Evolutionary conservation across 2,113 vertebrate species (phyloP).

Genomic region (Ailuropoda melanoleuca): DNA sequence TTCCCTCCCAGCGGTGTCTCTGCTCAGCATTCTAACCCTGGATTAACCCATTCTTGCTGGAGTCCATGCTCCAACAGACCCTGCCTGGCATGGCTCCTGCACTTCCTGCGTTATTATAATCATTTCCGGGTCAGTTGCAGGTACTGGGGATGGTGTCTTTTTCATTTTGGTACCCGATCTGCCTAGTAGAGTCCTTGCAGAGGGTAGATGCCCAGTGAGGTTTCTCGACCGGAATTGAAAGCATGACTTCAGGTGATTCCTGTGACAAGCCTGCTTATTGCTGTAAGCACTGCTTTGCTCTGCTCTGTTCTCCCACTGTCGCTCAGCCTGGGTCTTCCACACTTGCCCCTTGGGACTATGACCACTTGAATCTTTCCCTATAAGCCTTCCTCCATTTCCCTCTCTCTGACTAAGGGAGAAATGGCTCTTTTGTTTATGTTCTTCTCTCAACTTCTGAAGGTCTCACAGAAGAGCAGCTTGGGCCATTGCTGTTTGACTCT

Average conservation of each 20-base stretch:
- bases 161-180: background rate
- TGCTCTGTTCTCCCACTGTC: rapidly evolving
- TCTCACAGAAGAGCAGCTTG: background rate
- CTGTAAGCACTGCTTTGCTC: rapidly evolving
- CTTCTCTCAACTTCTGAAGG: background rate
- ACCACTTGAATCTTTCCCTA: background rate
- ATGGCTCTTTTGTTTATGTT: background rate
- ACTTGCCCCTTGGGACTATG: background rate
- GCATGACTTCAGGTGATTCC: background rate
- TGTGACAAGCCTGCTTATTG: background rate
- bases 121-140: background rate
- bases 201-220: background rate
- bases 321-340: background rate
- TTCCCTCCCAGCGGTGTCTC: background rate
- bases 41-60: background rate
- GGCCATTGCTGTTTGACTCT: background rate
- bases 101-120: rapidly evolving
- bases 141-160: background rate
- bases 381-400: background rate
- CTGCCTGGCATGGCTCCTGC: background rate
- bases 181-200: background rate
- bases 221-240: background rate
- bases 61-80: background rate
- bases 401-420: background rate
- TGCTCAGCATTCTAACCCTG: background rate